Evolutionary conservation across 23 tunicate species (phyloP), one percentile per base, ranked within the genome.

Genomic region (Diplosoma virens): DNA sequence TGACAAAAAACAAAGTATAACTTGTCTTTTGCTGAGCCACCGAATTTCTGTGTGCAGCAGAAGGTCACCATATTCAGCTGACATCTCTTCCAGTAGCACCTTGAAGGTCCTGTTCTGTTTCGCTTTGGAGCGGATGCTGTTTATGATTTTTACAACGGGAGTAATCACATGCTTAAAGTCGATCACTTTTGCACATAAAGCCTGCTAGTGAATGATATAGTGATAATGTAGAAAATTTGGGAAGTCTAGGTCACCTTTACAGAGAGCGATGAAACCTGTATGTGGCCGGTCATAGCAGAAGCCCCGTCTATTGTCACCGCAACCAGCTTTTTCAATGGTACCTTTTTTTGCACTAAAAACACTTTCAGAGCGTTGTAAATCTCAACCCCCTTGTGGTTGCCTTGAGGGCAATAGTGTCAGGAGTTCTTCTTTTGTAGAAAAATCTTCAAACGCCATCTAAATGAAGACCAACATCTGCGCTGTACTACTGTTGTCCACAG

Each of bases 91-190:
- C 66, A 58, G 16, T 25, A 23, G 66, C 9, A 24, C 9, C 16
- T 25, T 58, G 29, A 58, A 58, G 11, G 66, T 58, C 17, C 18
- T 58, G 18, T 58, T 11, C 66, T 58, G 66, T 58, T 58, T 58
- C 9, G 50, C 50, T 41, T 14, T 41, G 50, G 50, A 41, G 50
- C 11, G 11, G 50, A 41, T 9, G n/a, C n/a, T n/a, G n/a, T n/a
- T n/a, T n/a, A n/a, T n/a, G n/a, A n/a, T n/a, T n/a, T n/a, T n/a
- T n/a, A n/a, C n/a, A n/a, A n/a, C n/a, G n/a, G n/a, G n/a, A 14
- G 50, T 41, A 9, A 41, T 41, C 50, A 41, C 50, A 14, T 41
- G 50, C 50, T 41, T 41, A 41, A 41, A 41, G 50, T 14, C 50
- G 50, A 41, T 41, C 50, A 41, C 50, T 41, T 41, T 41, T 41